Base-by-base conservation (phyloP, 2,888 invertebrate genomes). In the Malthinus flaveolus region DNA sequence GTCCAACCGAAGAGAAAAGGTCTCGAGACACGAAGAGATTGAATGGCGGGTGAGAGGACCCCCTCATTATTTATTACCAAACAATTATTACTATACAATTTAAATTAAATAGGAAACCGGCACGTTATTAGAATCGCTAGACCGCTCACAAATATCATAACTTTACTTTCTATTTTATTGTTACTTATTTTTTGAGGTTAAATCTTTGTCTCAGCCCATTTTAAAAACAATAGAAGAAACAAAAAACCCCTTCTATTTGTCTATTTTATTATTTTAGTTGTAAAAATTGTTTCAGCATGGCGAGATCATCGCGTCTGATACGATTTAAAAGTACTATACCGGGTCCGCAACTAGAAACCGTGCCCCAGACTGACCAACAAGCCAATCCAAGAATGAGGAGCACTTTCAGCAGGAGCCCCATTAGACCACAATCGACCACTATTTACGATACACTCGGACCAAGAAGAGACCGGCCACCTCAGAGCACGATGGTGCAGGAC, bases 111-210 rank as follows among this genome's bases (percentile, higher is more conserved):
- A 23, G 23, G 23, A 23, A 23, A 23, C 23, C 23, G 23, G 23
- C 5, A 23, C 23, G 23, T 23, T 23, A 23, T 23, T 23, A 23
- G 23, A 23, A 23, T 23, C 23, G 23, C 23, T 23, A 23, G 23
- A 23, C 23, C 23, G 23, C 23, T 23, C 5, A 23, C 23, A 23
- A 23, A 23, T n/a, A 42, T 23, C 9, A 13, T 42, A 15, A 42
- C 39, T 42, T 42, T 42, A 13, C 23, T 23, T 42, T 42, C 39
- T 23, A 42, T 42, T 42, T 13, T 42, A n/a, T 15, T n/a, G 13
- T 42, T 37, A 42, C 13, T 15, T 42, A 13, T 13, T 15, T 15
- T 42, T n/a, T 42, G 13, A 15, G 13, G 15, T 39, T 39, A 39
- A 15, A 39, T 13, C 13, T 39, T 42, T 42, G 23, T n/a, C 39